These are phyloP conservation scores for Notiomystis cincta DNA, from an alignment of 2,113 vertebrate genomes.

Conservation along the genomic window DNA sequence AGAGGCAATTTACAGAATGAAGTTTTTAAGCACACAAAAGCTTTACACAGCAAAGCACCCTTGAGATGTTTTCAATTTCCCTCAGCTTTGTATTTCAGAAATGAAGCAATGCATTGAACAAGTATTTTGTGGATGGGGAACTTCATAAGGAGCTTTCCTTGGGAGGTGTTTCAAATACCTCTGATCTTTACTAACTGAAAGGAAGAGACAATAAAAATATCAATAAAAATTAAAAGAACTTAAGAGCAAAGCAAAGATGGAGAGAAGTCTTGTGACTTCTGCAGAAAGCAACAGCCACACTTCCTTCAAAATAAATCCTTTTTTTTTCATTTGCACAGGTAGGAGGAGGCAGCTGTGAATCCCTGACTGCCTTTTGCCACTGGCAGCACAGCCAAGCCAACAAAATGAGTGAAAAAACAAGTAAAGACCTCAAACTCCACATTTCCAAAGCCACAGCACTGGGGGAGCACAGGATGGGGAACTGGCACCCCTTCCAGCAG, in stretches of 20 bases:
- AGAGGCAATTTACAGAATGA: not conserved
- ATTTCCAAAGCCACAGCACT: not conserved
- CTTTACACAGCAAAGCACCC: not conserved
- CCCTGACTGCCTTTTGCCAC: not conserved
- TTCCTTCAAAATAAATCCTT: not conserved
- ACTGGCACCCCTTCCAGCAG: not conserved
- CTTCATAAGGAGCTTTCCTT: not conserved
- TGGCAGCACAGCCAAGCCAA: not conserved
- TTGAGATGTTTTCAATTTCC: not conserved
- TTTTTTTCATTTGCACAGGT: not conserved
- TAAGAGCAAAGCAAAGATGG: not conserved
- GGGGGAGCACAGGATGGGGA: not conserved
- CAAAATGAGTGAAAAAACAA: not conserved
- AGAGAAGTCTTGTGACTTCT: not conserved
- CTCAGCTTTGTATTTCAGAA: not conserved
- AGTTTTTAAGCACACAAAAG: not conserved
- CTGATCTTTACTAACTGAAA: not conserved
- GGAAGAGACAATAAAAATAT: not conserved
- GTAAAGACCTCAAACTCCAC: not conserved
- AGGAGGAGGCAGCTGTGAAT: not conserved
- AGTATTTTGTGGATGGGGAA: not conserved
- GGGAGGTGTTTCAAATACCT: not conserved
- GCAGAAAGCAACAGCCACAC: not conserved
- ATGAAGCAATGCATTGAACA: not conserved
- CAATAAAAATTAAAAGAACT: not conserved